Evolutionary conservation across 2,888 invertebrate species (phyloP).

Genomic region (Seira musarum): DNA sequence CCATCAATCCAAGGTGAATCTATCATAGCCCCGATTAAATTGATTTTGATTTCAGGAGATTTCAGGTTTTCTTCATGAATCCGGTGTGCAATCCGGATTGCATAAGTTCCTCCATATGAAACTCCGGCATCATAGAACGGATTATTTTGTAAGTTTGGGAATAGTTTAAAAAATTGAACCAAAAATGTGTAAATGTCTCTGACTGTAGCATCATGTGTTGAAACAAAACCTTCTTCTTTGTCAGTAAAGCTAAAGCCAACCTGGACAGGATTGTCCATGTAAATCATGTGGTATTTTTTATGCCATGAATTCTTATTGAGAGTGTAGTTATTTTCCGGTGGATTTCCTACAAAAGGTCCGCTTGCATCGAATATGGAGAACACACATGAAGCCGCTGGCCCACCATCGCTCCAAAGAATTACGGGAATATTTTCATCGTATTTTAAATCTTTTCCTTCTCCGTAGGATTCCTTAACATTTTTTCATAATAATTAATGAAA

Average conservation of each 20-base stretch:
- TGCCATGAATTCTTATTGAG: conserved; percentile 71
- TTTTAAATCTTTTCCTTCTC: conserved; percentile 44
- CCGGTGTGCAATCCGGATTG: conserved; percentile 25
- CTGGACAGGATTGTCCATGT: conserved; percentile 73
- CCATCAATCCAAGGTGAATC: conserved; percentile 70
- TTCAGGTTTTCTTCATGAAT: conserved; percentile 73
- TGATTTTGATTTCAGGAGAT: conserved; percentile 79
- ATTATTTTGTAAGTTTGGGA: conserved; percentile 47
- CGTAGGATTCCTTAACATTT: not conserved
- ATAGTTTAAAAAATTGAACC: conserved; percentile 53
- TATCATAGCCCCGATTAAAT: conserved; percentile 74
- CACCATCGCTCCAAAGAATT: conserved; percentile 73
- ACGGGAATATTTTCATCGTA: conserved; percentile 72
- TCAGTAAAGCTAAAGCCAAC: conserved; percentile 67
- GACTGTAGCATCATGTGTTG: conserved; percentile 26
- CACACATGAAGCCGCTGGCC: conserved; percentile 72
- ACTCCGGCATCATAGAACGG: conserved; percentile 48
- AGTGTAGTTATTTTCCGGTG: conserved; percentile 70
- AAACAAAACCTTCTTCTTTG: conserved; percentile 43
- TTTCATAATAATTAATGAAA: not conserved
- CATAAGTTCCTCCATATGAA: conserved; percentile 54
- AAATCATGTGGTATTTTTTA: conserved; percentile 72
- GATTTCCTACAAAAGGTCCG: conserved; percentile 66
- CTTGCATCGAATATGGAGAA: conserved; percentile 72
- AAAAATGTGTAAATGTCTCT: conserved; percentile 51